These are phyloP conservation scores for Muntiacus reevesi DNA, from an alignment of 2,113 vertebrate species.

Conservation along the genomic window DNA sequence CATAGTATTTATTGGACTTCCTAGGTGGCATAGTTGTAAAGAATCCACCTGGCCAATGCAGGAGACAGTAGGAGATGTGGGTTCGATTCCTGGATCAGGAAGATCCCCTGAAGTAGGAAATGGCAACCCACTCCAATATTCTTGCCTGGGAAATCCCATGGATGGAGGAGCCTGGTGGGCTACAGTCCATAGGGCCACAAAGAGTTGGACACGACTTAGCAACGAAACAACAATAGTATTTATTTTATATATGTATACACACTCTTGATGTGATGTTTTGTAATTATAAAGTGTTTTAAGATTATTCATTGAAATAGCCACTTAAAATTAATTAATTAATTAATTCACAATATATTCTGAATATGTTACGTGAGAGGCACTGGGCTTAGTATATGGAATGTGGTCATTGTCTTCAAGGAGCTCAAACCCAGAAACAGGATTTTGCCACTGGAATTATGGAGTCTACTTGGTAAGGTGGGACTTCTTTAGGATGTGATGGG, in stretches of 20 bases:
- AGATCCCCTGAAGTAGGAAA: not conserved
- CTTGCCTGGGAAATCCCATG: not conserved
- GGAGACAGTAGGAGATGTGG: not conserved
- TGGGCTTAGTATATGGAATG: not conserved
- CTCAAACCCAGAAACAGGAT: not conserved
- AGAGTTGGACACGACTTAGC: not conserved
- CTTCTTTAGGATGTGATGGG: not conserved
- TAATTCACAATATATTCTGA: not conserved
- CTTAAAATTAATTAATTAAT: not conserved
- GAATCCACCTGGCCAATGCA: not conserved
- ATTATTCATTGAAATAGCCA: not conserved
- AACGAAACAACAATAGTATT: rapidly evolving
- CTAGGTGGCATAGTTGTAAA: not conserved
- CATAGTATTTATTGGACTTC: not conserved
- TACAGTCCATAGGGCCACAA: not conserved
- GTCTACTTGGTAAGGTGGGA: not conserved
- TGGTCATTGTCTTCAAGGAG: not conserved
- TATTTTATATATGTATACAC: not conserved
- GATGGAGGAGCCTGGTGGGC: not conserved
- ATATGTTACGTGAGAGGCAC: not conserved
- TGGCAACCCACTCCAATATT: not conserved
- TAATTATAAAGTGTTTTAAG: not conserved
- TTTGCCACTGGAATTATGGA: not conserved
- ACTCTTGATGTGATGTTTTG: not conserved
- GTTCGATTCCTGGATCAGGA: not conserved